Evolutionary conservation across 2,113 vertebrate genomes (phyloP), one percentile per base, ranked within the genome.

Genomic region (Sinocyclocheilus anophthalmus): DNA sequence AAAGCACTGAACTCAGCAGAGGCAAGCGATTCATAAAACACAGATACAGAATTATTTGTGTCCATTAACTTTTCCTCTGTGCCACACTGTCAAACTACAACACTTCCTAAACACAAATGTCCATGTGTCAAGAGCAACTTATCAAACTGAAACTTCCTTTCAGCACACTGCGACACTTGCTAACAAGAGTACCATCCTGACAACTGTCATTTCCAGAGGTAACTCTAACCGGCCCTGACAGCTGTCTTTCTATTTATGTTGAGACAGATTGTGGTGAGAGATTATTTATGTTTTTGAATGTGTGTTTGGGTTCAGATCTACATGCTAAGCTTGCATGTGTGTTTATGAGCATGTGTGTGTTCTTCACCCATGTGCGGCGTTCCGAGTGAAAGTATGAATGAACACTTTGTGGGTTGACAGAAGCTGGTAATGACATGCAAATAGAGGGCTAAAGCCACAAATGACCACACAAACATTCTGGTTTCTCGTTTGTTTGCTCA

Each of bases 361-460:
- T 83, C 67, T 72, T 59, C 65, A 67, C 6, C 88, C 83, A 75
- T 50, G 67, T 75, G 84, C 75, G 61, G 37, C 10, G 37, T 50
- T 45, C 14, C 14, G n/a, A 84, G 67, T 53, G 78, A 82, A 85
- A 87, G 90, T 84, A 89, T 94, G 92, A 95, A 95, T 94, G 92
- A 76, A 86, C 82, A 87, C 93, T 91, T 91, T 95, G 93, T 95
- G 90, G 83, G 86, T 75, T 2, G 69, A 20, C 20, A 69, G 88
- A 89, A 78, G 90, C 88, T n/a, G 87, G 90, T 93, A 94, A 95
- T 92, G 90, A 91, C 91, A 92, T 90, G 93, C 92, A 94, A 94
- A 95, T 90, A 93, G 88, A 90, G 88, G 90, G 85, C 88, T 80
- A 88, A 91, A 91, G 91, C 93, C 93, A 90, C 93, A 93, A 94